phyloP scores from a whole-genome alignment of 2,113 vertebrate species.

The Perognathus longimembris region DNA sequence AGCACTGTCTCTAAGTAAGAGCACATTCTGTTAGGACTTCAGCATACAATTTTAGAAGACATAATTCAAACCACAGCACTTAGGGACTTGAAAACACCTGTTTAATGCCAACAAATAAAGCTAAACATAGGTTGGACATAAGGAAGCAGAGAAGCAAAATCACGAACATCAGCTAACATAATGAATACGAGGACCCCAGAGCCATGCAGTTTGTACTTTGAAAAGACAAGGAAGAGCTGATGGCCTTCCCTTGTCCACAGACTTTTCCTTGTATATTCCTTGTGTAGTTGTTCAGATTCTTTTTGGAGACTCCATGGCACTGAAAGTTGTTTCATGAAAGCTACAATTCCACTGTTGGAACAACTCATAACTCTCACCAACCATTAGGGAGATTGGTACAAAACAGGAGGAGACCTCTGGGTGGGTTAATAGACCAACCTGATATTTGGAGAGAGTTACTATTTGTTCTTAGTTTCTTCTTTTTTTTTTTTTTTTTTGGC shows the following conservation, averaged over 20 bases:
- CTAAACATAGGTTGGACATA: not conserved
- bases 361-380: too few relatives aligned
- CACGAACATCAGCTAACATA: not conserved
- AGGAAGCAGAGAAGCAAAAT: not conserved
- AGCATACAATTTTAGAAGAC: not conserved
- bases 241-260: not conserved
- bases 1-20: not conserved
- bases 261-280: not conserved
- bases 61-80: conserved; percentile 3
- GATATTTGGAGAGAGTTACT: not conserved
- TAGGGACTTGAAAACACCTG: not conserved
- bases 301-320: not conserved
- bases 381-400: too few relatives aligned
- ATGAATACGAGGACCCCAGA: not conserved
- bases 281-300: not conserved
- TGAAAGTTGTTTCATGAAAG: not conserved
- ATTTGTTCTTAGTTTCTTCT: not conserved
- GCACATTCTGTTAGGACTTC: conserved; percentile 1
- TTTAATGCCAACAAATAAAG: not conserved
- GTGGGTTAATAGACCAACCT: not conserved
- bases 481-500: too few relatives aligned
- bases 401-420: too few relatives aligned
- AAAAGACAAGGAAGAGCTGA: not conserved
- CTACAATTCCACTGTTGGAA: not conserved
- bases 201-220: not conserved